Conservation (phyloP, 2,888 invertebrate species). For the Nomada goodeniana region DNA sequence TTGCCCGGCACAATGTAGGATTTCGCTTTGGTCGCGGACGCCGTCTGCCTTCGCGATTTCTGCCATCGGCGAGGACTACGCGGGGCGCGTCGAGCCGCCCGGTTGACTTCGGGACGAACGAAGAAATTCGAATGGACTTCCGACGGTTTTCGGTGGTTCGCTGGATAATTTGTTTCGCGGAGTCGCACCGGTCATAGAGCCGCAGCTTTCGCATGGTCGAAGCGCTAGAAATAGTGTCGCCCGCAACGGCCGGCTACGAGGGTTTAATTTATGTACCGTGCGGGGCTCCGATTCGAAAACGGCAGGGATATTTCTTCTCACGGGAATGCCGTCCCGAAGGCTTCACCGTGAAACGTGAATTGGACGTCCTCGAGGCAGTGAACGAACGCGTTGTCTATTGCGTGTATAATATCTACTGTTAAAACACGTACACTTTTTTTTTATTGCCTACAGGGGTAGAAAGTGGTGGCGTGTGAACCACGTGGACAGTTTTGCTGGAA, state of each 20-base stretch:
- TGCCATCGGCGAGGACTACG: neutral
- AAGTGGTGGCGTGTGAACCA: slow-evolving; percentile 1
- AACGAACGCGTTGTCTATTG: too few relatives aligned
- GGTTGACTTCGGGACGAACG: neutral
- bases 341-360: neutral
- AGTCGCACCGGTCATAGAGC: neutral
- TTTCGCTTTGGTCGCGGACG: neutral
- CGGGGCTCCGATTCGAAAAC: too few relatives aligned
- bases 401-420: neutral
- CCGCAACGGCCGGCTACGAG: too few relatives aligned
- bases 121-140: neutral
- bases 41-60: neutral
- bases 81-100: too few relatives aligned
- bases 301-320: neutral
- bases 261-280: too few relatives aligned
- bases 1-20: neutral
- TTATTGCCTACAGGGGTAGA: slow-evolving; percentile 1
- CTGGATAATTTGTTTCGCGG: neutral
- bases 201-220: neutral
- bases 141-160: neutral
- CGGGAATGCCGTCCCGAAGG: neutral
- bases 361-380: too few relatives aligned
- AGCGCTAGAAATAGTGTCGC: too few relatives aligned
- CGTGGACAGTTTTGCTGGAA: neutral
- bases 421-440: neutral